Conservation (phyloP, 2,113 vertebrate genomes). For the Pardalotus punctatus region DNA sequence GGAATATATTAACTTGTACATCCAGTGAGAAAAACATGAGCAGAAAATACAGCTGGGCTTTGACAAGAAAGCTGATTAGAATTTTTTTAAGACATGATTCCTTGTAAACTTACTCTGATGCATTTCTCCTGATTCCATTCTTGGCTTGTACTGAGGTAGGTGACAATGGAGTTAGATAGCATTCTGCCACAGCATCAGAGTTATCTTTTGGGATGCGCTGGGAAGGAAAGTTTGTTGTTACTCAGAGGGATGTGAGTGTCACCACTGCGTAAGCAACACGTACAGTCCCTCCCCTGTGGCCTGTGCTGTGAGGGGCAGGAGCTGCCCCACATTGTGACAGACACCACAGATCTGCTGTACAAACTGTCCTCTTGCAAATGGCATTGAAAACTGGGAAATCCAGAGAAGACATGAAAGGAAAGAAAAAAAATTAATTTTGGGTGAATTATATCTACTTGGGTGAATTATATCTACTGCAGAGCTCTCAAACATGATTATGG, state of each 20-base stretch:
- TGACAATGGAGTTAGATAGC: not conserved
- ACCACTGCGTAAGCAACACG: not conserved
- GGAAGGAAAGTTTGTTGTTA: accelerated
- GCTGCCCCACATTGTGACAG: accelerated
- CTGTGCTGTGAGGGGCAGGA: not conserved
- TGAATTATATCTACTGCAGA: not conserved
- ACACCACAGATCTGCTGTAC: not conserved
- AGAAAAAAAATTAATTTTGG: not conserved
- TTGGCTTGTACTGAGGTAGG: not conserved
- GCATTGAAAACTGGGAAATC: not conserved
- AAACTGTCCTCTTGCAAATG: not conserved
- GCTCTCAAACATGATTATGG: not conserved
- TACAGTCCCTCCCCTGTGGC: not conserved
- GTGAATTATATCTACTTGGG: not conserved
- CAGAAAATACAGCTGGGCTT: not conserved
- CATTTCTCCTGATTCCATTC: not conserved
- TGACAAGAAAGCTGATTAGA: not conserved
- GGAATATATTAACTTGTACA: not conserved
- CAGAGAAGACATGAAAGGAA: not conserved
- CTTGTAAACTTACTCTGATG: not conserved
- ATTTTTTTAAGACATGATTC: not conserved
- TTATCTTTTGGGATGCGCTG: not conserved
- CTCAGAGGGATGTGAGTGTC: not conserved
- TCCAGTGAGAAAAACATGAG: not conserved
- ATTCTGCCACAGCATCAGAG: not conserved